phyloP scores from a whole-genome alignment of 2,113 vertebrate genomes.

The Abramis brama region DNA sequence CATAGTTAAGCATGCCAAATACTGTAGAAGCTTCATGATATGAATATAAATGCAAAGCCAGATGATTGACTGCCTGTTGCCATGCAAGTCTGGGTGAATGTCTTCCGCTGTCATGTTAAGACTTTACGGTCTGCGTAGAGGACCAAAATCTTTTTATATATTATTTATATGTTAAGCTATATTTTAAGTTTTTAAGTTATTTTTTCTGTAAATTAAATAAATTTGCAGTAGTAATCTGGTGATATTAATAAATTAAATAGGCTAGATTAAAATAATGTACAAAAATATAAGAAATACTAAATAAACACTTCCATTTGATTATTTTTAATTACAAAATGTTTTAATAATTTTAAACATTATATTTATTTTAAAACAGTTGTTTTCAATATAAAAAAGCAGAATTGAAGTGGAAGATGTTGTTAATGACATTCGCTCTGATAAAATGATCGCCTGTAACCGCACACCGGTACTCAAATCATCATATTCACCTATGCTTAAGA shows the following conservation, averaged over 20 bases:
- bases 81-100: background rate
- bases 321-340: no score
- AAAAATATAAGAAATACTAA: no score
- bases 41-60: background rate
- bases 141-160: background rate
- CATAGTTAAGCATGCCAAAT: background rate
- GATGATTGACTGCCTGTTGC: background rate
- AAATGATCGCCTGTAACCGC: no score
- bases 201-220: background rate
- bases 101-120: background rate
- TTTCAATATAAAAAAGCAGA: no score
- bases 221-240: background rate
- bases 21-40: slow-evolving; percentile 2
- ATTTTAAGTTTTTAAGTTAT: no score
- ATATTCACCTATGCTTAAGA: no score
- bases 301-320: no score
- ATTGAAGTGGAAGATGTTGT: no score
- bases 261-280: background rate
- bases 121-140: background rate
- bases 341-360: no score
- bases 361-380: background rate
- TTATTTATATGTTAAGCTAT: no score
- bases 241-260: background rate
- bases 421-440: background rate
- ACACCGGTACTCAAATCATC: no score